Evolutionary conservation across 2,797 vertebrate species (phyloP), one percentile per base, ranked within the genome.

Genomic region (Melopsittacus undulatus): DNA sequence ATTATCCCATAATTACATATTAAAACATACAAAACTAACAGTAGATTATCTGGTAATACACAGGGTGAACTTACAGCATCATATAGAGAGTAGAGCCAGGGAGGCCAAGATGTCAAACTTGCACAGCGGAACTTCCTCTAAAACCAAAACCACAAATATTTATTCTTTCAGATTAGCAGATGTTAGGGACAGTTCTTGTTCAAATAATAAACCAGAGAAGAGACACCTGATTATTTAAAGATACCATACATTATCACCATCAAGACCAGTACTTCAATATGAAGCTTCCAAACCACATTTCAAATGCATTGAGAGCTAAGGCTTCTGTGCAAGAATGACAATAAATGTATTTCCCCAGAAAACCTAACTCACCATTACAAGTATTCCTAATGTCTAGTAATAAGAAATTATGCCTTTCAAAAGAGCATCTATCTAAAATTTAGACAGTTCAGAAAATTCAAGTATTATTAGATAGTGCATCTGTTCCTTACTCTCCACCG

Each of bases 81-180:
- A 83, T 99, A 99, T 9, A 99, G 98, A 13, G 99, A 98, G 42
- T 99, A 99, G 45, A 99, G 98, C 99, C 99, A 99, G 49, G 98
- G 98, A 22, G 99, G 99, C 99, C 99, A 99, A 5, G 98, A 98
- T 2, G 99, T 99, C 98, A 99, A 96, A 97, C 98, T 99, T 67
- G 99, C 99, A 98, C 99, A 98, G 92, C 98, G 98, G 92, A 99
- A 99, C 97, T 99, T 99, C 93, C 98, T 99, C 99, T 99, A 93
- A 69, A 97, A 96, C 23, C 96, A 87, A 94, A 91, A 26, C 49
- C 84, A 90, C 8, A 93, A 48, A 64, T 8, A 73, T 70, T 93
- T 56, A 38, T 32, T 79, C 16, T 86, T 89, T 42, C 83, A 82
- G 22, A 54, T 9, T 13, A 69, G 11, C 15, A 66, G 43, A 34